phyloP scores from a whole-genome alignment of 1,140 invertebrate genomes.

The Muscidifurax raptorellus region DNA sequence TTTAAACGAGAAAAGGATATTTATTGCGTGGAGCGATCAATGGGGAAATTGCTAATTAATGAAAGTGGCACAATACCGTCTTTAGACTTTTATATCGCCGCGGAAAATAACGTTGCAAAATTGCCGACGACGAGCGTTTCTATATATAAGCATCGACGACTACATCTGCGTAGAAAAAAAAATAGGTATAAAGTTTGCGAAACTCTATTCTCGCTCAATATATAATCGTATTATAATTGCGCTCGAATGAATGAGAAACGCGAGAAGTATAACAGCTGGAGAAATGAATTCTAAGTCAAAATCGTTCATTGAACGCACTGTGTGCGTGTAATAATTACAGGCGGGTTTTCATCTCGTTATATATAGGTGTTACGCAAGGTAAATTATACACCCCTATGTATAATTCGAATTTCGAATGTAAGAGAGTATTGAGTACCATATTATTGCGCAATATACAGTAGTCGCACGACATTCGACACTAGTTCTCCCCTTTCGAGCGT shows the following conservation, averaged over 20 bases:
- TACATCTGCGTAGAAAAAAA: neutral
- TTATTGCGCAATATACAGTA: no score
- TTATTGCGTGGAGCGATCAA: neutral
- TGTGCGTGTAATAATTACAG: no score
- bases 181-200: neutral
- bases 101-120: constrained; percentile 6
- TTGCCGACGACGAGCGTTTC: neutral
- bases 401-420: no score
- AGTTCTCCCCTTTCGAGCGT: no score
- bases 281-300: no score
- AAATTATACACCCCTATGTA: no score
- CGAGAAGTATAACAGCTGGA: no score
- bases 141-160: neutral
- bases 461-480: no score
- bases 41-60: neutral
- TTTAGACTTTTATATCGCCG: neutral
- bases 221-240: neutral
- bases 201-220: neutral
- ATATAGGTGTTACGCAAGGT: no score
- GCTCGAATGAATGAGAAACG: neutral
- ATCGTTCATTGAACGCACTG: no score
- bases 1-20: neutral
- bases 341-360: no score
- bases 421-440: no score
- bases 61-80: neutral